Percentiles rank a stretch among this genome's conserved stretches.
Evolutionary conservation across 1,140 invertebrate species (phyloP).

Genomic region (Papilio polytes): DNA sequence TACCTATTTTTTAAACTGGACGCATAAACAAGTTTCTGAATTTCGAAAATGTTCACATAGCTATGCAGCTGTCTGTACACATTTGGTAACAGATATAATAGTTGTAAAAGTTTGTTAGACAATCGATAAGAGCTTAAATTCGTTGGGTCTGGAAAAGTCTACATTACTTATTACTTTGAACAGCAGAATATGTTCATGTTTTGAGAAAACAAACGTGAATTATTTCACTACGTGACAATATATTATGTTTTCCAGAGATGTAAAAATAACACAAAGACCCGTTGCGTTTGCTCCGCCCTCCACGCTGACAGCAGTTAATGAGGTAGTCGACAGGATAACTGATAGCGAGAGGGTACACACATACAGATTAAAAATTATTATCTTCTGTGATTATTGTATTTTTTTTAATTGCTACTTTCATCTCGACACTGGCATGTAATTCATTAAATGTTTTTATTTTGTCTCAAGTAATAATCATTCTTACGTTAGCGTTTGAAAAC

Average conservation of each 20-base stretch:
- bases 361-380: conserved; percentile 10
- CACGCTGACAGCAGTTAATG: not conserved
- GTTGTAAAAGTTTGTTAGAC: no score
- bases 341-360: not conserved
- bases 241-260: not conserved
- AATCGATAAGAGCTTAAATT: not conserved
- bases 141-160: not conserved
- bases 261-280: conserved; percentile 18
- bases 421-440: not conserved
- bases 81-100: no score
- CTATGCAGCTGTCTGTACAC: no score
- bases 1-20: no score
- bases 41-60: no score
- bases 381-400: conserved; percentile 1
- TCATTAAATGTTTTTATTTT: no score
- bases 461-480: no score
- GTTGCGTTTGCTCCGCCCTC: not conserved
- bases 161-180: not conserved
- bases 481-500: no score
- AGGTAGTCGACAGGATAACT: conserved; percentile 14
- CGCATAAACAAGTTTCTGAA: no score
- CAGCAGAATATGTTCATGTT: not conserved
- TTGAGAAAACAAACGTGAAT: not conserved
- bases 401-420: not conserved
- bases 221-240: not conserved